phyloP scores from a whole-genome alignment of 2,113 vertebrate genomes.

The Amphiprion percula region DNA sequence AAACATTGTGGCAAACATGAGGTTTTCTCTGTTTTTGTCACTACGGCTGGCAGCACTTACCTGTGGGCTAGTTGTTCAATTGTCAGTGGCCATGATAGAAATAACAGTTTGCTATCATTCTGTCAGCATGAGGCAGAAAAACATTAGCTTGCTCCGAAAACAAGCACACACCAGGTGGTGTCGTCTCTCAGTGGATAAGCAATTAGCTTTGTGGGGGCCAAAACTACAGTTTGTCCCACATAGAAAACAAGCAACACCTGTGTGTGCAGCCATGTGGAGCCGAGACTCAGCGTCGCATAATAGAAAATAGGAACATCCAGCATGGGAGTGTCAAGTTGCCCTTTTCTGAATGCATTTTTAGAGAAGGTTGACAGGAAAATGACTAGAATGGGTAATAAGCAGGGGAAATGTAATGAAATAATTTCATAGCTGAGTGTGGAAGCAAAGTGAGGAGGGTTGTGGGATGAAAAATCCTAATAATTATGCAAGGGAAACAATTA shows the following conservation, averaged over 20 bases:
- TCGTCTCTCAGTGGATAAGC: constrained; percentile 60
- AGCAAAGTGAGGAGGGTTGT: constrained; percentile 1
- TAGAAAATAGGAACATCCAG: constrained; percentile 50
- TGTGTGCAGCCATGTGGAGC: constrained; percentile 55
- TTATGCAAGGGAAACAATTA: constrained; percentile 50
- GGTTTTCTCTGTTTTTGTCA: constrained; percentile 65
- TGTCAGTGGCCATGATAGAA: constrained; percentile 63
- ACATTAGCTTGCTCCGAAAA: constrained; percentile 54
- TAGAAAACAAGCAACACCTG: constrained; percentile 71
- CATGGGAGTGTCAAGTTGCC: constrained; percentile 51
- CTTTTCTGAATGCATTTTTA: constrained; percentile 47
- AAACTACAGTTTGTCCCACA: constrained; percentile 58
- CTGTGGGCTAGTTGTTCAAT: constrained; percentile 68
- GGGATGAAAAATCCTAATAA: constrained; percentile 34
- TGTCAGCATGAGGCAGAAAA: constrained; percentile 71
- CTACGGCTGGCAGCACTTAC: constrained; percentile 73
- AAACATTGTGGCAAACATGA: constrained; percentile 57
- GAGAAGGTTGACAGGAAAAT: constrained; percentile 51
- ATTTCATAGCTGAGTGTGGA: constrained; percentile 29
- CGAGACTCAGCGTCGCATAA: constrained; percentile 20
- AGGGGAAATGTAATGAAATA: constrained; percentile 27
- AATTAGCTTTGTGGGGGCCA: constrained; percentile 68
- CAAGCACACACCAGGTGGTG: constrained; percentile 64
- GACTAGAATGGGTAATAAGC: constrained; percentile 44
- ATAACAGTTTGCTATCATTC: constrained; percentile 72